phyloP scores from a whole-genome alignment of 2,888 invertebrate genomes.

The Cryptops parisi region DNA sequence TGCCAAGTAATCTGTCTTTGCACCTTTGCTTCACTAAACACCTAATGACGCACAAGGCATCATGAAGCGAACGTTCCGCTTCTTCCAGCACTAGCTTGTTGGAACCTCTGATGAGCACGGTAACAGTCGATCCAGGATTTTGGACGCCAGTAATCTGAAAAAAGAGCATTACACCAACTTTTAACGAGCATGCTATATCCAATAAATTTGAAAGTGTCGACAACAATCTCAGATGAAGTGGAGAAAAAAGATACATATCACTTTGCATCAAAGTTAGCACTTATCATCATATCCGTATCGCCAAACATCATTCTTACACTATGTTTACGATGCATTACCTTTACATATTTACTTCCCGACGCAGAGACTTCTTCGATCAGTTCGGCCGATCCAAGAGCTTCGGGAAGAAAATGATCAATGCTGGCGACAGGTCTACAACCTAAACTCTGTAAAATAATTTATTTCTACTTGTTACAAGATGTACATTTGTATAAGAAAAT shows the following conservation, averaged over 20 bases:
- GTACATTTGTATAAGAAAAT: too few species aligned
- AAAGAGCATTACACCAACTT: not conserved
- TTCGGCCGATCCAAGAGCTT: slow-evolving; percentile 82
- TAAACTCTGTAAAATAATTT: slow-evolving; percentile 44
- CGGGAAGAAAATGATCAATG: slow-evolving; percentile 90
- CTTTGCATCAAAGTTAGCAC: not conserved
- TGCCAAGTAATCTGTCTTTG: slow-evolving; percentile 8
- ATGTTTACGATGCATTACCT: slow-evolving; percentile 48
- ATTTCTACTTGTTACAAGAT: too few species aligned
- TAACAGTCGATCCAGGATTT: slow-evolving; percentile 77
- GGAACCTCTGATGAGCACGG: slow-evolving; percentile 76
- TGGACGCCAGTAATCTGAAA: slow-evolving; percentile 66
- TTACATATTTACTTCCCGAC: slow-evolving; percentile 77
- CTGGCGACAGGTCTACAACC: slow-evolving; percentile 94
- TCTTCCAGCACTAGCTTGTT: slow-evolving; percentile 78
- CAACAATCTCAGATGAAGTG: slow-evolving; percentile 9
- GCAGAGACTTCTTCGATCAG: slow-evolving; percentile 85
- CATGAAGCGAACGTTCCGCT: slow-evolving; percentile 82
- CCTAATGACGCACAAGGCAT: slow-evolving; percentile 82
- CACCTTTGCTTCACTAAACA: slow-evolving; percentile 81
- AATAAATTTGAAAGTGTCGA: too few species aligned
- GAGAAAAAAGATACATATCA: not conserved
- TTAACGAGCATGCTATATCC: too few species aligned
- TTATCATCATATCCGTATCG: too few species aligned
- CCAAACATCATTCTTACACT: too few species aligned